Conservation (phyloP, 1,140 invertebrate genomes). For the Lasioglossum albipes region DNA sequence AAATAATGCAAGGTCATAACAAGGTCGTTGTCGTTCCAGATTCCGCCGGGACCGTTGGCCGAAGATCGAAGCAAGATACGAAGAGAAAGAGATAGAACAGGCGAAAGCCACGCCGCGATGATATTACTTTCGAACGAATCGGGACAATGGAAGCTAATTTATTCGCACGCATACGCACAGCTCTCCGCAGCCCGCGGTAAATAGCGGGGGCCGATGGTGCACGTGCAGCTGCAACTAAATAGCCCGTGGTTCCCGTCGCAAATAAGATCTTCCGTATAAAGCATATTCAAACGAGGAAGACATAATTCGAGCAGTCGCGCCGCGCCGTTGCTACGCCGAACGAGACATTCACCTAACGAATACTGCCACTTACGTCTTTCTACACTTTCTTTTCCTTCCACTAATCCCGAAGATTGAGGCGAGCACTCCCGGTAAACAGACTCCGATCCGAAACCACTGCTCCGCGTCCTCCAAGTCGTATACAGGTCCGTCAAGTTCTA, state of each 20-base stretch:
- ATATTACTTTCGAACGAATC: slow-evolving; percentile 28
- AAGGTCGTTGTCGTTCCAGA: not conserved
- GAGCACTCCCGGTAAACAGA: not conserved
- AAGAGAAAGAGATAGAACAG: not conserved
- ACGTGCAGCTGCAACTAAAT: slow-evolving; percentile 33
- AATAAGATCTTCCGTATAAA: slow-evolving; percentile 27
- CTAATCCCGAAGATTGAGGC: not conserved
- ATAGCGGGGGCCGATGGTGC: not conserved
- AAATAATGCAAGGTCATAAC: no score
- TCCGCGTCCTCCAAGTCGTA: no score
- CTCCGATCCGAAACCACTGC: not conserved
- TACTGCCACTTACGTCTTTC: not conserved
- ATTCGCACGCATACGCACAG: not conserved
- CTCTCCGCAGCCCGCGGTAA: no score
- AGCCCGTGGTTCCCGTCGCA: not conserved
- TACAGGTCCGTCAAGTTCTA: no score
- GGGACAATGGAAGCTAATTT: slow-evolving; percentile 35
- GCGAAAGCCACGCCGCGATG: not conserved
- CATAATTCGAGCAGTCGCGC: slow-evolving; percentile 16
- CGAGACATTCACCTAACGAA: slow-evolving; percentile 24
- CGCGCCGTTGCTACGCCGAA: slow-evolving; percentile 23
- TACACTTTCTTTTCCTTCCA: not conserved
- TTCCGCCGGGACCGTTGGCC: not conserved
- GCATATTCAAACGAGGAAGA: slow-evolving; percentile 22
- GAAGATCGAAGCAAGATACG: not conserved